These are phyloP conservation scores for Catocala sponsa DNA, from an alignment of 2,888 invertebrate species.

Conservation along the genomic window DNA sequence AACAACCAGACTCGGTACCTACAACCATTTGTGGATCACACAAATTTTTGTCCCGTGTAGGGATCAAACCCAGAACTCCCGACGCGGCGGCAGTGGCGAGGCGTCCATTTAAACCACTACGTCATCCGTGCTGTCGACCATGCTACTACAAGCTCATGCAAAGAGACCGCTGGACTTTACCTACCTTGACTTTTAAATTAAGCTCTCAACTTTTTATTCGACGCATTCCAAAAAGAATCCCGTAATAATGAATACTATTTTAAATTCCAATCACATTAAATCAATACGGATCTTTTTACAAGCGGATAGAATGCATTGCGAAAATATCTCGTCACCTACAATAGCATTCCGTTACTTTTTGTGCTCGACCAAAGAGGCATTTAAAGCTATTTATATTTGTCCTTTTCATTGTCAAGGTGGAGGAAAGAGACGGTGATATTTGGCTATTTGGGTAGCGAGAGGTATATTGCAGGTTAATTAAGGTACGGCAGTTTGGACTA, in stretches of 20 bases:
- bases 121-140: too few species aligned
- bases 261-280: constrained; percentile 36
- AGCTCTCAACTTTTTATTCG: background rate
- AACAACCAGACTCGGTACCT: too few species aligned
- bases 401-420: constrained; percentile 23
- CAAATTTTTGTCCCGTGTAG: too few species aligned
- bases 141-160: too few species aligned
- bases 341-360: constrained; percentile 49
- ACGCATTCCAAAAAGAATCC: background rate
- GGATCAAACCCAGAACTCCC: too few species aligned
- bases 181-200: background rate
- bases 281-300: constrained; percentile 36
- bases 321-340: constrained; percentile 44
- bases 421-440: constrained; percentile 28
- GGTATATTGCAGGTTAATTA: too few species aligned
- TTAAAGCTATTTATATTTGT: too few species aligned
- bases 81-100: too few species aligned
- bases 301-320: constrained; percentile 36
- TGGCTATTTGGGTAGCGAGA: constrained; percentile 32
- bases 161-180: too few species aligned
- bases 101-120: too few species aligned
- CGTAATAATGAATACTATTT: constrained; percentile 18
- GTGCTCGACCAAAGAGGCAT: constrained; percentile 26
- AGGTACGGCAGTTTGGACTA: too few species aligned
- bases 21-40: too few species aligned